These are phyloP conservation scores for Oryzias dopingdopingensis DNA, from an alignment of 2,797 vertebrate species.

Conservation along the genomic window DNA sequence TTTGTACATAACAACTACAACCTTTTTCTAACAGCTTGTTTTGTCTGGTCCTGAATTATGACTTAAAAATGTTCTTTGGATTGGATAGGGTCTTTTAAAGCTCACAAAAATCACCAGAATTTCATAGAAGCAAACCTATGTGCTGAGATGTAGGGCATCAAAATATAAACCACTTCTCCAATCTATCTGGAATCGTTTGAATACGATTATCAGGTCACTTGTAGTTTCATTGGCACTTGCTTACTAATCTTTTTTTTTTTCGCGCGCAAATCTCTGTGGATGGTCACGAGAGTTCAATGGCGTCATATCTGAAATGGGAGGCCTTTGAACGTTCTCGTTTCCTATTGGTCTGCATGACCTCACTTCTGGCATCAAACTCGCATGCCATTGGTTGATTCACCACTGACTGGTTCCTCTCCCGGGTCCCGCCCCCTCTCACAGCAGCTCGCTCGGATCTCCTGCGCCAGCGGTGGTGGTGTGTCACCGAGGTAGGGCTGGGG, in stretches of 20 bases:
- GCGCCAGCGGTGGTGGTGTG: conserved; percentile 71
- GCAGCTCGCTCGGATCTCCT: conserved; percentile 60
- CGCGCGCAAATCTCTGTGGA: conserved; percentile 67
- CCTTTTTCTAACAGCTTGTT: too few species aligned
- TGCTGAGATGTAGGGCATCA: too few species aligned
- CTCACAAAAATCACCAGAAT: too few species aligned
- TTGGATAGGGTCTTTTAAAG: too few species aligned
- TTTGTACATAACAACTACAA: too few species aligned
- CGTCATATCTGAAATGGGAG: conserved; percentile 39
- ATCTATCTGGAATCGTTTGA: too few species aligned
- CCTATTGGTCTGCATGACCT: conserved; percentile 46
- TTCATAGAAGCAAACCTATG: too few species aligned
- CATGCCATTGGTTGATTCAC: background rate
- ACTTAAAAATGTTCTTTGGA: too few species aligned
- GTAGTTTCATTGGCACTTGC: conserved; percentile 2
- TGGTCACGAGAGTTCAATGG: conserved; percentile 58
- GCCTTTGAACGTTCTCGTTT: conserved; percentile 4
- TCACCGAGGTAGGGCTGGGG: conserved; percentile 75
- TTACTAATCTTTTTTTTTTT: conserved; percentile 45
- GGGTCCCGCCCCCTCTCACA: conserved; percentile 39
- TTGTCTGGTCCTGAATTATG: too few species aligned
- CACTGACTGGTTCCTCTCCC: conserved; percentile 8
- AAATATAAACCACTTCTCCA: too few species aligned
- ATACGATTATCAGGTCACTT: too few species aligned
- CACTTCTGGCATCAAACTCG: background rate